Percentiles rank a stretch among this genome's conserved stretches.
Evolutionary conservation across 2,888 invertebrate genomes (phyloP).

Genomic region (Chalcosyrphus nemorum): DNA sequence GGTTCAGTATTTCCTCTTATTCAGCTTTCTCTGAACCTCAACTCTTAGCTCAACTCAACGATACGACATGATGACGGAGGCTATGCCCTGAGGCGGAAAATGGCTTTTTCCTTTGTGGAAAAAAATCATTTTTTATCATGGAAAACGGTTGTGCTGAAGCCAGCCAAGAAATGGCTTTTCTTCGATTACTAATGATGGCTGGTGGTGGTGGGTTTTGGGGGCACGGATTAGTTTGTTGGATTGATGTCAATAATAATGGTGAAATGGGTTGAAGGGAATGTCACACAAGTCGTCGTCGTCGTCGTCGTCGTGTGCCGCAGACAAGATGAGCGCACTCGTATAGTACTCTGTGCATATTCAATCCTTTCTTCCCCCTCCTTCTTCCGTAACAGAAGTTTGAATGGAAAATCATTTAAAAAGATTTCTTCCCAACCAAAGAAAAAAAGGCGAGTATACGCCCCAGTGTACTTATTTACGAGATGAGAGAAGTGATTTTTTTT

Average conservation of each 20-base stretch:
- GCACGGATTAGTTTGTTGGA: slow-evolving; percentile 43
- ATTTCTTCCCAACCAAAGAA: background rate
- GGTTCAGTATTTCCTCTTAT: slow-evolving; percentile 56
- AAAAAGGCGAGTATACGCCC: slow-evolving; percentile 29
- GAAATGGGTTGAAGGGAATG: slow-evolving; percentile 12
- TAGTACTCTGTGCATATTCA: too few species aligned
- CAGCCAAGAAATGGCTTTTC: slow-evolving; percentile 59
- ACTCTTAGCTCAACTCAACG: too few species aligned
- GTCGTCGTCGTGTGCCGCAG: too few species aligned
- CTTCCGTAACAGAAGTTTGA: slow-evolving; percentile 15
- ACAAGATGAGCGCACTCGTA: slow-evolving; percentile 40
- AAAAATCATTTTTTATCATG: slow-evolving; percentile 63
- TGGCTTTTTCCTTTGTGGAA: slow-evolving; percentile 65
- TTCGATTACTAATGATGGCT: slow-evolving; percentile 67
- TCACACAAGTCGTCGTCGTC: slow-evolving; percentile 31
- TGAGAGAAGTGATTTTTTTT: slow-evolving; percentile 13
- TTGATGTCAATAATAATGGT: slow-evolving; percentile 63
- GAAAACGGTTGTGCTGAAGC: slow-evolving; percentile 56
- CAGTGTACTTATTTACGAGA: background rate
- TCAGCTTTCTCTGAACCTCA: slow-evolving; percentile 44
- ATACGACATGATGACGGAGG: too few species aligned
- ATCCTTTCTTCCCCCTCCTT: too few species aligned
- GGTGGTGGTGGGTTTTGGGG: slow-evolving; percentile 2
- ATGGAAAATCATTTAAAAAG: slow-evolving; percentile 20
- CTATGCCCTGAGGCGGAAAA: slow-evolving; percentile 57